phyloP scores from a whole-genome alignment of 2,888 invertebrate genomes.

The Eupithecia subfuscata region DNA sequence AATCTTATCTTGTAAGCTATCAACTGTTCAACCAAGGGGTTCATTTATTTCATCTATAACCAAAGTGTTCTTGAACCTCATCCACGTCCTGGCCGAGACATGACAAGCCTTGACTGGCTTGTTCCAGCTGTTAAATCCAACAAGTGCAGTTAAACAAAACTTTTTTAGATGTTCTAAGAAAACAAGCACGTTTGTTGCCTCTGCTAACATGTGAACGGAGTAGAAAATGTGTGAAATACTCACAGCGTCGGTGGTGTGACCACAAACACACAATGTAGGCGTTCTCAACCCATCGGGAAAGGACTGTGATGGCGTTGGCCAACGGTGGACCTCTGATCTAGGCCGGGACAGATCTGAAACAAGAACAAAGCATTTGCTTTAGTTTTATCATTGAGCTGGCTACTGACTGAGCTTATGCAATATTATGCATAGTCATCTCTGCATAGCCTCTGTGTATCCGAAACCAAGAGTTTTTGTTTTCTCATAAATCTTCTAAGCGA shows the following conservation, averaged over 20 bases:
- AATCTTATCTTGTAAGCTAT: neutral
- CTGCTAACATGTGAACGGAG: neutral
- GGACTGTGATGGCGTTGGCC: constrained; percentile 66
- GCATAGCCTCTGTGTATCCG: too few relatives aligned
- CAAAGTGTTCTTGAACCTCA: too few relatives aligned
- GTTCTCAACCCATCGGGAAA: constrained; percentile 83
- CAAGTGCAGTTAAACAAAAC: neutral
- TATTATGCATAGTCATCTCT: neutral
- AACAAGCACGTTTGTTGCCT: neutral
- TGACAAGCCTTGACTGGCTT: neutral
- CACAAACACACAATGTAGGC: constrained; percentile 79
- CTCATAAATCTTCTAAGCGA: too few relatives aligned
- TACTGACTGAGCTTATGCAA: neutral
- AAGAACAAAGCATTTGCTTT: constrained; percentile 40
- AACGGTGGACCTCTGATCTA: constrained; percentile 71
- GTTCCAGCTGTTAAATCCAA: neutral
- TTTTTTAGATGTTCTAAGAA: neutral
- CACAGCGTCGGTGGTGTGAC: constrained; percentile 80
- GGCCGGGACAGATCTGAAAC: constrained; percentile 79
- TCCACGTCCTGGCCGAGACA: neutral
- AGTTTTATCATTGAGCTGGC: neutral
- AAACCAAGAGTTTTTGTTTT: too few relatives aligned
- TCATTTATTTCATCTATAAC: neutral
- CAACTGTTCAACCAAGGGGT: neutral
- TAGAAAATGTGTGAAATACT: constrained; percentile 53